Base-by-base conservation (phyloP, 2,888 invertebrate genomes). In the Caenorhabditis parvicauda region DNA sequence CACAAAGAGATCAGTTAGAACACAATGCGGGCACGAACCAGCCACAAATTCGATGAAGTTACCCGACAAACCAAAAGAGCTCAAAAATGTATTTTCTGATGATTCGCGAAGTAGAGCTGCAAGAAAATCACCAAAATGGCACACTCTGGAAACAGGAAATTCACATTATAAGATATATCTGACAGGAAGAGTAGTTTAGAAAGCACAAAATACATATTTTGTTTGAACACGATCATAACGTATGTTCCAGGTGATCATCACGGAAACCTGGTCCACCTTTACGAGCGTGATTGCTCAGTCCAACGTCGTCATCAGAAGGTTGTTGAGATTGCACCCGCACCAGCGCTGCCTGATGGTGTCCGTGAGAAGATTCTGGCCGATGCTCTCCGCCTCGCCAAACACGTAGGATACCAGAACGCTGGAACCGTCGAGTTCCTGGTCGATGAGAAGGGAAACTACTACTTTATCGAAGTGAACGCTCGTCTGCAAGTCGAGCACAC, bases 401-500 rank as follows among this genome's bases (percentile, higher is more conserved):
- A 90, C 82, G 98, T 98, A 2, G 92, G 93, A 1, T 99, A 99
- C 79, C 90, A 92, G 56, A 81, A 81, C 50, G 81, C 79, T 17
- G 78, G 98, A 38, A 99, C 98, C 0, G 98, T 96, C 0, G 98
- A 99, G 82, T 99, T 96, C 84, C 84, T 99, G 32, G 87, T 90
- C 27, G 98, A 98, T 79, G 89, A 90, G 64, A 87, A 87, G 42
- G 95, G 94, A n/a, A 90, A 94, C 81, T 84, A 86, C 74, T 86
- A 89, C 84, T 99, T 99, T 84, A 99, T 99, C 78, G 98, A 99
- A 86, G 98, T 99, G 19, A 98, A 98, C 82, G 96, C 98, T 14
- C 88, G 90, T 68, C 86, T 96, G 54, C 96, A 96, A 86, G 98
- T 98, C 29, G 98, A 99, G 83, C 98, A 99, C 82, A 98, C 98